Evolutionary conservation across 92 coral and sea anemone genomes (phyloP).

Genomic region (Desmophyllum pertusum): DNA sequence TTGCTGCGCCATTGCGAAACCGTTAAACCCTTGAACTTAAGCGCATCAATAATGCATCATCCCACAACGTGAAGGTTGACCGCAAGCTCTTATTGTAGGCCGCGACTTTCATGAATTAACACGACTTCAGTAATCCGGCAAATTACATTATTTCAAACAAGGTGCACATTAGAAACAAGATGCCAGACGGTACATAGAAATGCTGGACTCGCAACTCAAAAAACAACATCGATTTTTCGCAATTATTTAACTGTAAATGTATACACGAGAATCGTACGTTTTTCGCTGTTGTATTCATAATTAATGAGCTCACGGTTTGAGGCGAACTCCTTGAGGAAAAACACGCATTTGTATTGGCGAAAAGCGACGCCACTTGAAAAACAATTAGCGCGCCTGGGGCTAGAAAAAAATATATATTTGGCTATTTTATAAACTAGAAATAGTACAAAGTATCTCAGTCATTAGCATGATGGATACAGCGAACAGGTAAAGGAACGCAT

Average conservation of each 20-base stretch:
- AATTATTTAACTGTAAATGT: neutral
- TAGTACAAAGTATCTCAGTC: neutral
- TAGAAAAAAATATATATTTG: neutral
- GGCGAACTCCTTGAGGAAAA: neutral
- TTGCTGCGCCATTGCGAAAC: neutral
- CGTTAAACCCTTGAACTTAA: neutral
- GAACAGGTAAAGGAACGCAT: neutral
- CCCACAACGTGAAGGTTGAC: neutral
- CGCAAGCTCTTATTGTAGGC: neutral
- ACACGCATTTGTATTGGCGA: neutral
- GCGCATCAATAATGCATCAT: conserved; percentile 26
- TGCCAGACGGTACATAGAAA: neutral
- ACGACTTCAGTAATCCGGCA: neutral
- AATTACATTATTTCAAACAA: neutral
- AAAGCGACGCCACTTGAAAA: neutral
- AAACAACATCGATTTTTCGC: neutral
- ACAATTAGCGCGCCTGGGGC: conserved; percentile 25
- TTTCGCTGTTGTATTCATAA: conserved; percentile 13
- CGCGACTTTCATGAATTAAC: neutral
- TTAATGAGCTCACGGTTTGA: conserved; percentile 11
- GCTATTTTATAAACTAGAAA: conserved; percentile 2
- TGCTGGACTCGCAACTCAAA: neutral
- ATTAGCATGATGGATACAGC: neutral
- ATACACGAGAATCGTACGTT: neutral
- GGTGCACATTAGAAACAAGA: neutral